Evolutionary conservation across 2,888 invertebrate genomes (phyloP), one percentile per base, ranked within the genome.

Genomic region (Fragum sueziense): DNA sequence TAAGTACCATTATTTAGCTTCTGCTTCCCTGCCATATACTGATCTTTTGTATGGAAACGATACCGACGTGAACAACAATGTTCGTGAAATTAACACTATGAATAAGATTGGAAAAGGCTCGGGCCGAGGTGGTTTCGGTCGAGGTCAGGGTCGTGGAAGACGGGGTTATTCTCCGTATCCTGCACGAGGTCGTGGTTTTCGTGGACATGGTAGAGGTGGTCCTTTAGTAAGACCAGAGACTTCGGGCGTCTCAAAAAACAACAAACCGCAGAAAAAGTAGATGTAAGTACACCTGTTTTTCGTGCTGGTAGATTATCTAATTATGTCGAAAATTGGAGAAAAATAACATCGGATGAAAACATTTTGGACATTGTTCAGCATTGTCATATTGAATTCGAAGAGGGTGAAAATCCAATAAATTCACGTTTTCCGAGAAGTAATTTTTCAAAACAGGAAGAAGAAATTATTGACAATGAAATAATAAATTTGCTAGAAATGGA

Each of bases 11-110:
- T 74, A 73, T 25, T 29, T 80, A 22, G 41, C 76, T 17, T 76
- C 80, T 0, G 65, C 73, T 0, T 69, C 57, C 11, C 22, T 80
- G 7, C 76, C 76, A 2, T 80, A 51, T 57, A 76, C 80, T 3
- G 73, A 76, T 17, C n/a, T 68, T 0, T 51, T 80, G 41, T 79
- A 79, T 62, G 73, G 76, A 3, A 65, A 80, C 22, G 76, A 77
- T 20, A 61, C 25, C 6, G 72, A 73, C 29, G 73, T 77, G 0
- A 77, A 77, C 54, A 74, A 74, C 7, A 74, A 78, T 57, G 70
- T 78, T 0, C 20, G 47, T 17, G 74, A 78, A n/a, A 78, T 78
- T 0, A 70, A 78, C 22, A 54, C 52, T 27, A 70, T 78, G 78
- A 78, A 74, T 34, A 37, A 57, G 2, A 74, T 78, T 33, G 74